Base-by-base conservation (phyloP, 1,140 invertebrate species). In the Halictus rubicundus region DNA sequence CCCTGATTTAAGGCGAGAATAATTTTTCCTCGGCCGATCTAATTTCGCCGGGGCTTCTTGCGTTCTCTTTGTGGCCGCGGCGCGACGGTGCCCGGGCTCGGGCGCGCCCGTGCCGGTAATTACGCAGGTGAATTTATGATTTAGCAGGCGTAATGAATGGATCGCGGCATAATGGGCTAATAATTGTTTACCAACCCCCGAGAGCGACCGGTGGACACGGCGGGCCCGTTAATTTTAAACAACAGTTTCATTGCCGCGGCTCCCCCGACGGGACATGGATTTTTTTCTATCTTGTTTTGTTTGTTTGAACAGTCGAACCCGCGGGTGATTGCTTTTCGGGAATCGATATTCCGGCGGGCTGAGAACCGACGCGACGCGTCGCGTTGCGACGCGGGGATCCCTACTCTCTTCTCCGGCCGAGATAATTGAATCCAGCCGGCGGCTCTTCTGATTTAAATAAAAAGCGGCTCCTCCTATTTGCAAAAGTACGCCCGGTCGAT, bases 181-280 rank as follows among this genome's bases (percentile, higher is more conserved):
- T 78, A 78, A 78, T 78, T 78, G 75, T 78, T 78, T 71, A 71
- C 42, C 59, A 52, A 32, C 68, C 21, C 42, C 37, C n/a, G 46
- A 14, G 46, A 49, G 16, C 14, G 16, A 14, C 10, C 19, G 52
- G 19, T 39, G 66, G 1, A 46, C 59, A 32, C 49, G n/a, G 49
- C 10, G 19, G 23, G 8, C 3, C 52, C 75, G 75, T 78, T 78
- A 71, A 71, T 78, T 78, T 70, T 52, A 37, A 46, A 52, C 75
- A 71, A 63, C 68, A 52, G 75, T 69, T 71, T 42, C 75, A 71
- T 71, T 27, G 75, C 59, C 19, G 66, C 21, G 14, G 54, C 23
- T 9, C 5, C 25, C 10, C 46, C 46, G 46, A 5, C 46, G 46
- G 46, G 39, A 42, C 39, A 9, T 42, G 12, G 65, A 27, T 71